Conservation (phyloP, 2,888 invertebrate species). For the Tachina fera region DNA sequence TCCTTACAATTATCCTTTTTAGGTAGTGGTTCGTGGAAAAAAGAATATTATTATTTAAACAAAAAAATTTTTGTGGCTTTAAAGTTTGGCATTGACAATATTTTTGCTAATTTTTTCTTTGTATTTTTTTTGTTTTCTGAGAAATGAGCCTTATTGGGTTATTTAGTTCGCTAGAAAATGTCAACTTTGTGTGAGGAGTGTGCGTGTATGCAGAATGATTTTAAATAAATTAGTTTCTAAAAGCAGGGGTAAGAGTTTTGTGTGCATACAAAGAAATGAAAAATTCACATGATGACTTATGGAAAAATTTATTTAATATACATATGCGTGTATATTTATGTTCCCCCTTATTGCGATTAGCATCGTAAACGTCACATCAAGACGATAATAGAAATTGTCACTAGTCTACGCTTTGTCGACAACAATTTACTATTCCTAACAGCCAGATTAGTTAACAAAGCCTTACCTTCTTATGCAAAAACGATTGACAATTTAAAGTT, state of each 20-base stretch:
- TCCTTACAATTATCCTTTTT: slow-evolving; percentile 58
- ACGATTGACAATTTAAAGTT: no score
- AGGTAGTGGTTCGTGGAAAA: slow-evolving; percentile 38
- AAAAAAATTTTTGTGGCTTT: slow-evolving; percentile 32
- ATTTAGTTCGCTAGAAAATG: neutral
- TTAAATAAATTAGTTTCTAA: slow-evolving; percentile 21
- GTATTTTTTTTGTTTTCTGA: neutral
- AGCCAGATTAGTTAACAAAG: no score
- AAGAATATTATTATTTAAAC: slow-evolving; percentile 7
- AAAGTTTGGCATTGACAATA: slow-evolving; percentile 49
- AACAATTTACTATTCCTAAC: no score
- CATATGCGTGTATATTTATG: no score
- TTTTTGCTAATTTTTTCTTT: slow-evolving; percentile 28
- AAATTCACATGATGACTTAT: no score
- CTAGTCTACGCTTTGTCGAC: no score
- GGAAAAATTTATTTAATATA: no score
- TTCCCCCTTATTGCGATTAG: no score
- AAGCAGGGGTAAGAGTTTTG: neutral
- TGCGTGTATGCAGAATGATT: slow-evolving; percentile 20
- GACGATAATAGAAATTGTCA: no score
- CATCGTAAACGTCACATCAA: no score
- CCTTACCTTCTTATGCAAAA: no score
- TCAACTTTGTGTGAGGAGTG: slow-evolving; percentile 3
- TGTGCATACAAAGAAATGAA: neutral
- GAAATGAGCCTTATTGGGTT: neutral